These are phyloP conservation scores for Fistularia commersonii DNA, from an alignment of 2,797 vertebrate species.

Conservation along the genomic window DNA sequence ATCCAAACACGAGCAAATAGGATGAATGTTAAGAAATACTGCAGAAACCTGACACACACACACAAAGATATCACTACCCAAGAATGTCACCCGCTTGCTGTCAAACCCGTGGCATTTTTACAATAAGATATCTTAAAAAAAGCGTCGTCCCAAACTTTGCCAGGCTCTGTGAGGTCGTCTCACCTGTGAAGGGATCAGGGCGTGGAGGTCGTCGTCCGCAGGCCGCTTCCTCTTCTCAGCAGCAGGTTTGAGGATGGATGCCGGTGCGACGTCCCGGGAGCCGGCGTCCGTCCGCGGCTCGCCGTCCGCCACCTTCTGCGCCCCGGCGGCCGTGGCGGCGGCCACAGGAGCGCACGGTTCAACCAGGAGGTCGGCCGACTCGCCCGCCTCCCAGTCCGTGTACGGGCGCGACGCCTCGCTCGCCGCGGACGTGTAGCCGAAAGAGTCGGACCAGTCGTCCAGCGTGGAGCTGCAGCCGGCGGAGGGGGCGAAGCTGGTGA, in stretches of 20 bases:
- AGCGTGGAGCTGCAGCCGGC: constrained; percentile 65
- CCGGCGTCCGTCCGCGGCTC: constrained; percentile 1
- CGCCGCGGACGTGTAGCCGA: not conserved
- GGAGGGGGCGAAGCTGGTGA: constrained; percentile 82
- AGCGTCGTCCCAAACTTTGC: too few relatives aligned
- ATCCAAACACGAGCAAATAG: too few relatives aligned
- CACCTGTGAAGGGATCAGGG: constrained; percentile 48
- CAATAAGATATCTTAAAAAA: too few relatives aligned
- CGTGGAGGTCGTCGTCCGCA: constrained; percentile 25
- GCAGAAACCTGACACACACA: too few relatives aligned
- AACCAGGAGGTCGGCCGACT: not conserved
- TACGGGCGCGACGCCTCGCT: constrained; percentile 54
- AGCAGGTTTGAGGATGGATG: not conserved
- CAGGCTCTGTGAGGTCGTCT: not conserved
- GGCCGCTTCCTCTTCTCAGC: constrained; percentile 13
- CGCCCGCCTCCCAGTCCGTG: not conserved
- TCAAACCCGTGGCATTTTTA: too few relatives aligned
- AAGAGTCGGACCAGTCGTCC: constrained; percentile 26
- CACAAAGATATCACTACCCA: too few relatives aligned
- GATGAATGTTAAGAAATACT: too few relatives aligned
- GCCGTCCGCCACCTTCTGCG: rapidly evolving
- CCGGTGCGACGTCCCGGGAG: not conserved
- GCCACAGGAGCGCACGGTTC: rapidly evolving
- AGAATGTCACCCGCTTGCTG: too few relatives aligned
- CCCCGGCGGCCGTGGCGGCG: rapidly evolving